Base-by-base conservation (phyloP, 1,140 invertebrate genomes). In the Leptopilina clavipes region DNA sequence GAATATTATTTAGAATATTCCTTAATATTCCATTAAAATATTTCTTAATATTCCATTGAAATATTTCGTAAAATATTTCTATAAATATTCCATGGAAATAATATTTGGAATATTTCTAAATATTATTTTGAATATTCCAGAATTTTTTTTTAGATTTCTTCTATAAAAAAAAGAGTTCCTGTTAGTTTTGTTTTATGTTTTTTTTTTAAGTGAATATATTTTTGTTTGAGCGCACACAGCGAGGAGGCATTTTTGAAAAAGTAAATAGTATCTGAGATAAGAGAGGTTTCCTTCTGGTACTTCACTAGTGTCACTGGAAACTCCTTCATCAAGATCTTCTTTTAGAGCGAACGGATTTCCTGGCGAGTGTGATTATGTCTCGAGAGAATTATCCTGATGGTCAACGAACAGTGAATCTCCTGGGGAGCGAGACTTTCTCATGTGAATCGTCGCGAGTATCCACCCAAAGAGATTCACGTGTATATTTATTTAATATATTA, bases 341-440 rank as follows among this genome's bases (percentile, higher is more conserved):
- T 40, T 31, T 65, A 31, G 59, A 65, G 59, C 22, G 25, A 65
- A 31, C 59, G 59, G 59, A 65, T 65, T 65, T 65, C 59, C 59
- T 65, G 59, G 59, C 59, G 59, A 65, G 59, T 65, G 59, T 65
- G 59, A 65, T 65, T 65, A 65, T 65, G 59, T n/a, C 59, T 65
- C 14, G 59, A 65, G 59, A 65, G 59, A 65, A 65, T 65, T 65
- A 65, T 65, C 59, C 59, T 65, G 59, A 65, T 65, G 59, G 59
- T 65, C 59, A 65, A 65, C 59, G 59, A 65, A 65, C 59, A 65
- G 59, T 65, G 59, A 65, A 65, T 65, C 59, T 65, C 22, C 59
- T 25, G 59, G 59, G 59, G 59, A 65, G 59, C 25, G 25, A 65
- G 59, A 65, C 59, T 65, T 65, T 65, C 59, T 65, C 59, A 65